These are phyloP conservation scores for Myopa testacea DNA, from an alignment of 2,888 invertebrate genomes.

Conservation along the genomic window DNA sequence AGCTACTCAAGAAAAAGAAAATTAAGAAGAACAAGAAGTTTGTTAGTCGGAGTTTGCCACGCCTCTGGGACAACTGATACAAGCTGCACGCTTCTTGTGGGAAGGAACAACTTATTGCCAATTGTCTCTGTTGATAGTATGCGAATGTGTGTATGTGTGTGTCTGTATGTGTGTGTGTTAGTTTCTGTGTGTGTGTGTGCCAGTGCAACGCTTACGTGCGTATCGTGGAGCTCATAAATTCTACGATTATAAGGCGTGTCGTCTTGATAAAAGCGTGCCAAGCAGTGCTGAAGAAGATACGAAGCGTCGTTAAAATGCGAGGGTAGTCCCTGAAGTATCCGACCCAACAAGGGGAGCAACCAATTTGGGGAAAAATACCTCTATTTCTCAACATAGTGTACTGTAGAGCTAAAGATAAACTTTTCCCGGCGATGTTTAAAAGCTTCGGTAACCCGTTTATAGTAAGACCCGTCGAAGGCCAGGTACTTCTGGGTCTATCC, in stretches of 20 bases:
- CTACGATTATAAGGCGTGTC: neutral
- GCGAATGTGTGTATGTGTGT: neutral
- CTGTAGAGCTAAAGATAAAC: no score
- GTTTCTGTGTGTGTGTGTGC: neutral
- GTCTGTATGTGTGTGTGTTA: neutral
- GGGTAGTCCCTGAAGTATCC: no score
- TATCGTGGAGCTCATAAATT: slow-evolving; percentile 25
- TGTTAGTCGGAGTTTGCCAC: neutral
- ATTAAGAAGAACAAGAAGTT: neutral
- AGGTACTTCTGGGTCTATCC: no score
- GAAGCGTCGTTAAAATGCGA: neutral
- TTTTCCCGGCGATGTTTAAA: no score
- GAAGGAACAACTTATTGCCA: neutral
- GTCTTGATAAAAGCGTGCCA: neutral
- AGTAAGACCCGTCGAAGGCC: no score
- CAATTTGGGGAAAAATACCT: no score
- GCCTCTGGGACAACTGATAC: slow-evolving; percentile 5
- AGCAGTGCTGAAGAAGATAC: neutral
- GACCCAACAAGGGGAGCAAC: no score
- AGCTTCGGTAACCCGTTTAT: no score
- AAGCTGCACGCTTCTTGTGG: no score
- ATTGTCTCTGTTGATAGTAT: neutral
- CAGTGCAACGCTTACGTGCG: neutral
- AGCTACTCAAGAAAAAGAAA: neutral
- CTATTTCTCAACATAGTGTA: no score